phyloP scores from a whole-genome alignment of 2,113 vertebrate species.

The Callocephalon fimbriatum region DNA sequence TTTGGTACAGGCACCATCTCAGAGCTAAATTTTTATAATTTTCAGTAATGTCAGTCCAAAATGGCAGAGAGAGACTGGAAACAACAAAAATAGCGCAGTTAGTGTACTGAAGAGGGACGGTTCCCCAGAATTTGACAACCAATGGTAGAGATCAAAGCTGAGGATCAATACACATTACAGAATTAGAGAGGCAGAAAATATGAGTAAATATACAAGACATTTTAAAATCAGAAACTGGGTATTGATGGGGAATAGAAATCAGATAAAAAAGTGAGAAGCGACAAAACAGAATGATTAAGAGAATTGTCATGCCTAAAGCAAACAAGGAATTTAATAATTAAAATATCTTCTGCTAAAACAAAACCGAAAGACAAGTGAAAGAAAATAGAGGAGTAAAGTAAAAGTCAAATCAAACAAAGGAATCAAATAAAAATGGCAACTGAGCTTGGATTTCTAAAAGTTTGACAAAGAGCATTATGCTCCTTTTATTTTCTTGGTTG shows the following conservation, averaged over 20 bases:
- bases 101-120: background rate
- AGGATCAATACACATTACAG: background rate
- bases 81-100: background rate
- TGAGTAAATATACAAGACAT: constrained; percentile 18
- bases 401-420: constrained; percentile 63
- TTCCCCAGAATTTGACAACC: background rate
- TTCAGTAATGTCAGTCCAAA: background rate
- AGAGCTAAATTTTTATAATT: background rate
- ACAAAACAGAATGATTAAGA: constrained; percentile 68
- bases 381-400: constrained; percentile 43
- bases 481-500: constrained; percentile 13
- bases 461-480: background rate
- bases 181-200: background rate
- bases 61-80: background rate
- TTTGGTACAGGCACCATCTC: background rate
- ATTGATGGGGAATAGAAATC: constrained; percentile 44
- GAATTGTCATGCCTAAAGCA: constrained; percentile 60
- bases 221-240: constrained; percentile 37
- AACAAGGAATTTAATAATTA: constrained; percentile 67
- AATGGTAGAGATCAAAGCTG: background rate
- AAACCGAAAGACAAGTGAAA: background rate
- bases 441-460: constrained; percentile 59
- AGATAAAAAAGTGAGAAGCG: constrained; percentile 29
- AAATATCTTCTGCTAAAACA: constrained; percentile 44
- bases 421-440: constrained; percentile 65